Base-by-base conservation (phyloP, 2,113 vertebrate genomes). In the human (Homo sapiens) region DNA sequence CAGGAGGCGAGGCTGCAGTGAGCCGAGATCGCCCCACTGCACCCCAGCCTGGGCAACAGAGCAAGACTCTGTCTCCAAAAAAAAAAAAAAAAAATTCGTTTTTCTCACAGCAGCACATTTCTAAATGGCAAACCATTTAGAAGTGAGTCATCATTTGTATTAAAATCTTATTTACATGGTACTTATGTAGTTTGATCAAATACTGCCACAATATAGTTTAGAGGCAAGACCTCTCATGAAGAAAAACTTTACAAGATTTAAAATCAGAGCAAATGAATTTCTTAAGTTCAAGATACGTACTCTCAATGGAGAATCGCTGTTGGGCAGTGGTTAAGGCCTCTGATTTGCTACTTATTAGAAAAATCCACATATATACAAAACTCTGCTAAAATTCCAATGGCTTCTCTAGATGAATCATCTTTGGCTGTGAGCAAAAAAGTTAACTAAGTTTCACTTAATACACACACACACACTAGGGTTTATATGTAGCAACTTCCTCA, bases 81-180 rank as follows among this genome's bases (percentile, higher is more conserved):
- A 64, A 14, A 59, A 38, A 38, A 57, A 59, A 25, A 64, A 64
- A 64, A 13, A 30, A 13, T 13, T 64, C 27, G 66, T 82, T 90
- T 92, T 76, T 66, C 22, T 85, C 59, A 95, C 16, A 75, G 52
- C 30, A 97, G 68, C 35, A 45, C 18, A 93, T 38, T 94, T 93
- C 57, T 52, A 78, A 93, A 68, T 13, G 66, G 73, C 61, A 92
- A 70, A 43, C 8, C 45, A 78, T 40, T 83, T 89, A 70, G 14
- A 90, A 90, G 27, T 89, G 43, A 52, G 78, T 85, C 52, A 86
- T 48, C 27, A 8, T 85, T 68, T 95, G 14, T 50, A 92, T 50
- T 79, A 89, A 95, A 86, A 89, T 87, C 30, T 75, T 97, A 92
- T 27, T 97, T 94, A 79, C 40, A 66, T 35, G 23, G 27, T 45